Evolutionary conservation across 2,797 vertebrate genomes (phyloP).

Genomic region (Anniella stebbinsi): DNA sequence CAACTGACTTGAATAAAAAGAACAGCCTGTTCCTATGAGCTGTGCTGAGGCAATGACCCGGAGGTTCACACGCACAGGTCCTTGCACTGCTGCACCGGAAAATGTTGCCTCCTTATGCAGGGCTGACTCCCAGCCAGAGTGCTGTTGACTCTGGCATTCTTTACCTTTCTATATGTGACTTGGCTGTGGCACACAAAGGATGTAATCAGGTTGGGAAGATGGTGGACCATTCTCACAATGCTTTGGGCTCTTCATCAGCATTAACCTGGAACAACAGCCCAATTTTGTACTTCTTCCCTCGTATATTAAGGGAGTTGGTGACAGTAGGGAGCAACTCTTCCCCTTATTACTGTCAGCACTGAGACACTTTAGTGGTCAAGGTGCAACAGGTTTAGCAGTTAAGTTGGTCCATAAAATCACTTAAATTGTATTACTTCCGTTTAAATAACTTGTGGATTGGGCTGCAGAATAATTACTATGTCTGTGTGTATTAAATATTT

Average conservation of each 20-base stretch:
- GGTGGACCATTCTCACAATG: background rate
- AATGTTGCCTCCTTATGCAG: background rate
- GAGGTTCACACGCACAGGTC: background rate
- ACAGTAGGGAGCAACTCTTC: background rate
- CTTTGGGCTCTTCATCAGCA: background rate
- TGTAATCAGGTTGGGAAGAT: background rate
- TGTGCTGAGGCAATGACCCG: background rate
- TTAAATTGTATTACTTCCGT: background rate
- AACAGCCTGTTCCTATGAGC: background rate
- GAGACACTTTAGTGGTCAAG: background rate
- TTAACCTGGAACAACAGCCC: background rate
- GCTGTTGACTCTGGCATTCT: background rate
- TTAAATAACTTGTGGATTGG: constrained; percentile 43
- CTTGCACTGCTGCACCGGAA: background rate
- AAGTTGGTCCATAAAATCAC: background rate
- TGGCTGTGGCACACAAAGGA: background rate
- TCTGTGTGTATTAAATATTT: constrained; percentile 3
- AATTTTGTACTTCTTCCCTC: background rate
- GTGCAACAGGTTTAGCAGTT: background rate
- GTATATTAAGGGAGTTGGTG: background rate
- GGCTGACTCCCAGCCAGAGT: background rate
- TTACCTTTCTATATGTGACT: background rate
- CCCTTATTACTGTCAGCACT: background rate
- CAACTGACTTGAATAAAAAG: background rate
- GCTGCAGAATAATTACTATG: constrained; percentile 46